A percentile compares a stretch with the other conserved stretches of the same genome.
These are phyloP conservation scores for Hemitrygon akajei DNA, from an alignment of 2,797 vertebrate genomes.

Conservation along the genomic window DNA sequence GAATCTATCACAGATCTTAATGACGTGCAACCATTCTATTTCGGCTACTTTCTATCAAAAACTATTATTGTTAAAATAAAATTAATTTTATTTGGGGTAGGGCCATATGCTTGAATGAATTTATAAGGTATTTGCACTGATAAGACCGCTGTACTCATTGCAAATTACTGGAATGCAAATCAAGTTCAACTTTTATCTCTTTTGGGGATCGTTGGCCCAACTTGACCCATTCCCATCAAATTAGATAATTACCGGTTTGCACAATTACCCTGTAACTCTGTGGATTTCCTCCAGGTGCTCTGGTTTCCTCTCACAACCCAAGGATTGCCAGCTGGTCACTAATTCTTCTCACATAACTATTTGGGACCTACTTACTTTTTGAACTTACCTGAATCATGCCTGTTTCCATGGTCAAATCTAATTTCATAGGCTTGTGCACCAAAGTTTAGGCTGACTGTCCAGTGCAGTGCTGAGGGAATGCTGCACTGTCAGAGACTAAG, in stretches of 20 bases:
- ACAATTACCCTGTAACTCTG: no score
- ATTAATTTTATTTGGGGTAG: not conserved
- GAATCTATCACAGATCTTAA: not conserved
- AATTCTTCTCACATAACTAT: slow-evolving; percentile 1
- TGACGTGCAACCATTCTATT: not conserved
- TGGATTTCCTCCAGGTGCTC: no score
- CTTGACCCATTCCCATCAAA: not conserved
- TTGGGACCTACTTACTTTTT: not conserved
- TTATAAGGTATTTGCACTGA: not conserved
- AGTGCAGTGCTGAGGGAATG: no score
- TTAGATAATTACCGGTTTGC: no score
- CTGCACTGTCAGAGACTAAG: no score
- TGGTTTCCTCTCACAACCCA: no score
- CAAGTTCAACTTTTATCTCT: not conserved
- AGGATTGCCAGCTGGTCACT: no score
- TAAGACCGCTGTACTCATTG: not conserved
- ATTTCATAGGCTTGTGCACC: no score
- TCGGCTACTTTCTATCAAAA: not conserved
- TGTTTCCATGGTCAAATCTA: not conserved
- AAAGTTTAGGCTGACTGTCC: no score
- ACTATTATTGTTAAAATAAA: not conserved
- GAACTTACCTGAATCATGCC: not conserved
- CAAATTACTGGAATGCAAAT: not conserved
- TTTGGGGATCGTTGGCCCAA: not conserved
- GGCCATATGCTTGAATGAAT: not conserved